These are phyloP conservation scores for Heliconius congener DNA, from an alignment of 1,140 invertebrate genomes.

Conservation along the genomic window DNA sequence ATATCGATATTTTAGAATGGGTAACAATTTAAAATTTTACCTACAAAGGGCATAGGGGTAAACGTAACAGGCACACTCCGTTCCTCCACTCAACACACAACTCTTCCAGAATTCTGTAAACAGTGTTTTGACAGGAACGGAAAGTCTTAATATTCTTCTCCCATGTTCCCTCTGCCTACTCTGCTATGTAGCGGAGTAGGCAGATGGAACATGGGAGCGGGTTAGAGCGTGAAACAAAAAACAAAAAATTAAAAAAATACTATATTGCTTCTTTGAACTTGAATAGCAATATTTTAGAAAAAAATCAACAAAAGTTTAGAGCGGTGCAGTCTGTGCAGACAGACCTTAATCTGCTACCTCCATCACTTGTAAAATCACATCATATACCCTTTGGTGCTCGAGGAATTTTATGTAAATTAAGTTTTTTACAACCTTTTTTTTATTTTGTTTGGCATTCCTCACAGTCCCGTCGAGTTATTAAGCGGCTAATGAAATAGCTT, in stretches of 20 bases:
- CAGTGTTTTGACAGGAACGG: too few relatives aligned
- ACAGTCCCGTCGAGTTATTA: conserved; percentile 32
- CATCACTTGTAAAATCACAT: conserved; percentile 39
- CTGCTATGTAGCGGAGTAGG: too few relatives aligned
- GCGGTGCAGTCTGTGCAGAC: conserved; percentile 9
- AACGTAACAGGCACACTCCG: too few relatives aligned
- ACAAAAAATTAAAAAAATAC: too few relatives aligned
- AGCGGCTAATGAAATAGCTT: conserved; percentile 44
- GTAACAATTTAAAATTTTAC: too few relatives aligned
- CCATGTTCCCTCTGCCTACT: not conserved
- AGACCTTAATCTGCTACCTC: conserved; percentile 41
- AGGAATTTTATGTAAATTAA: conserved; percentile 66
- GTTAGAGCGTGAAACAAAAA: not conserved
- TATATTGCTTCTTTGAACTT: not conserved
- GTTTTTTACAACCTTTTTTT: conserved; percentile 43
- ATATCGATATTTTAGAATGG: too few relatives aligned
- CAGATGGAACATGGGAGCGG: too few relatives aligned
- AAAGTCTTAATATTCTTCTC: too few relatives aligned
- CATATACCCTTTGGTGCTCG: conserved; percentile 44
- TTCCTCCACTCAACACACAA: too few relatives aligned
- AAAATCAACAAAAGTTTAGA: not conserved
- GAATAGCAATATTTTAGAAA: not conserved
- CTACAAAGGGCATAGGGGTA: too few relatives aligned
- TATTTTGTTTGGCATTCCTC: conserved; percentile 44
- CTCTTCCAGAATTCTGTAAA: too few relatives aligned